phyloP scores from a whole-genome alignment of 1,140 invertebrate species.

The Drosophila repletoides region DNA sequence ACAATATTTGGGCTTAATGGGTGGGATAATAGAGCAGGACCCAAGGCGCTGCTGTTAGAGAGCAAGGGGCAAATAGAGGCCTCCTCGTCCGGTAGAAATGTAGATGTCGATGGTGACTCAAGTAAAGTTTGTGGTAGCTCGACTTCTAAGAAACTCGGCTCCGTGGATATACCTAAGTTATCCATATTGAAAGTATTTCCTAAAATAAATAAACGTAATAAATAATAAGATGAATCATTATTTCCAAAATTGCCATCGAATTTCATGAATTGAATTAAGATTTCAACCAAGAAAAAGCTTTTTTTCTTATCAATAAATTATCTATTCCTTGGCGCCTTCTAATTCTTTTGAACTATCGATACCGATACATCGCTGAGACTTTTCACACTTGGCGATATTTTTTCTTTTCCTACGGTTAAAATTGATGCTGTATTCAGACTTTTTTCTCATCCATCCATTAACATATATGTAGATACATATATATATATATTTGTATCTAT shows the following conservation, averaged over 20 bases:
- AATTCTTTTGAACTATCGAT: too few relatives aligned
- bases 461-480: neutral
- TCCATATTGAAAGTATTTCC: constrained; percentile 13
- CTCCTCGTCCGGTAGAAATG: constrained; percentile 83
- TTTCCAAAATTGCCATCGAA: too few relatives aligned
- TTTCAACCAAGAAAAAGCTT: too few relatives aligned
- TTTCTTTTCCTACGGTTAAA: too few relatives aligned
- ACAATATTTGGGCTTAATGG: constrained; percentile 80
- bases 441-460: too few relatives aligned
- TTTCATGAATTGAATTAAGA: neutral
- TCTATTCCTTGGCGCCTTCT: too few relatives aligned
- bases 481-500: constrained; percentile 7
- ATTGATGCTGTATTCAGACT: too few relatives aligned
- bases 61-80: constrained; percentile 84
- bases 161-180: constrained; percentile 64
- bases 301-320: neutral
- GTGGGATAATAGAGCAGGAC: constrained; percentile 83
- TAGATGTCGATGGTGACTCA: constrained; percentile 69
- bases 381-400: too few relatives aligned
- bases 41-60: constrained; percentile 79
- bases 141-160: constrained; percentile 66
- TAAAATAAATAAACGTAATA: neutral
- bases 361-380: too few relatives aligned
- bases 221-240: too few relatives aligned
- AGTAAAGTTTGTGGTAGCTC: constrained; percentile 58